A percentile compares a stretch with the other conserved stretches of the same genome.
Conservation (phyloP, 2,888 invertebrate species). For the Rapana venosa region DNA sequence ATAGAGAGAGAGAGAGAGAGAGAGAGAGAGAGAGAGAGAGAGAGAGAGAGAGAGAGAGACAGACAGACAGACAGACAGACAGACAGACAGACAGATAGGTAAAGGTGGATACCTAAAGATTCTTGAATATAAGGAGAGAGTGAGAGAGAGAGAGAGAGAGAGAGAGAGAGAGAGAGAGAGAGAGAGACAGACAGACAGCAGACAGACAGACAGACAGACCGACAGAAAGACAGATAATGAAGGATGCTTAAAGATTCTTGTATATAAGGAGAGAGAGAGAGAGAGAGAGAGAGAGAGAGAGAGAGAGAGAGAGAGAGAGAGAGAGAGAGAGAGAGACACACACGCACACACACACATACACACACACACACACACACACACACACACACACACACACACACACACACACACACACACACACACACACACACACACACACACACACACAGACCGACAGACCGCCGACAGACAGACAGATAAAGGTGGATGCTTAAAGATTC, state of each 20-base stretch:
- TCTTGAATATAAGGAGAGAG: no score
- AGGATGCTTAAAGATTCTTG: no score
- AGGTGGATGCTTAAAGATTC: not conserved
- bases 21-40: not conserved
- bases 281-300: no score
- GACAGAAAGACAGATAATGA: not conserved
- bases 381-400: conserved; percentile 1
- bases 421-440: not conserved
- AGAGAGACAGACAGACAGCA: no score
- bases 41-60: not conserved
- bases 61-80: not conserved
- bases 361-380: not conserved
- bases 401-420: not conserved
- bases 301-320: not conserved
- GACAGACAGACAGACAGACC: not conserved
- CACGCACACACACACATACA: not conserved
- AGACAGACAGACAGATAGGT: not conserved
- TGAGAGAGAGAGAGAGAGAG: not conserved
- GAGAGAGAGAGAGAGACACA: not conserved
- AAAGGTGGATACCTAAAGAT: not conserved
- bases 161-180: no score
- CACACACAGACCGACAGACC: not conserved
- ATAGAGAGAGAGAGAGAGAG: no score
- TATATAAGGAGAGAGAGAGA: no score
- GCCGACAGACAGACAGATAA: not conserved